Conservation (phyloP, 2,888 invertebrate species). For the Chironomus riparius region DNA sequence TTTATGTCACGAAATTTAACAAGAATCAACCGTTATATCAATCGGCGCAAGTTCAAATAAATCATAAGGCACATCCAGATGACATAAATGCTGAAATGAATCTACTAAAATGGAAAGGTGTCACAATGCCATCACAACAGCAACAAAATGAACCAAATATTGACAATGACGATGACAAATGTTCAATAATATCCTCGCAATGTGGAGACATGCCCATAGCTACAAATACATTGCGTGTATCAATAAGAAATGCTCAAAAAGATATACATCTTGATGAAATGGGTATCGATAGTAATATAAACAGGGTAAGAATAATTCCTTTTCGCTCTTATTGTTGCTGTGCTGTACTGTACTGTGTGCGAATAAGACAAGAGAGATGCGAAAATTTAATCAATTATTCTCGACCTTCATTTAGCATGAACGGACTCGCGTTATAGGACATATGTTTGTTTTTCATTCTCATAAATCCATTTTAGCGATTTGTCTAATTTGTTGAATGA, state of each 20-base stretch:
- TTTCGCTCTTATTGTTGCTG: background rate
- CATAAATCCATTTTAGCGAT: background rate
- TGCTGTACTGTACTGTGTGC: background rate
- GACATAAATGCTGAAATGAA: conserved; percentile 41
- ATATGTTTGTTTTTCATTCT: no score
- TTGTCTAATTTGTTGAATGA: no score
- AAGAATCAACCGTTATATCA: conserved; percentile 67
- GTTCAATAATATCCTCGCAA: conserved; percentile 2
- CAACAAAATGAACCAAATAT: conserved; percentile 32
- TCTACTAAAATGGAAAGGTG: conserved; percentile 61
- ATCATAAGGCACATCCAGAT: conserved; percentile 33
- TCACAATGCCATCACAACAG: conserved; percentile 46
- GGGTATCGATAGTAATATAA: conserved; percentile 23
- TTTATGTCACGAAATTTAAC: conserved; percentile 48
- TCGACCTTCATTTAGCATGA: no score
- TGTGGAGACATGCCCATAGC: background rate
- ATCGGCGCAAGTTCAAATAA: conserved; percentile 55
- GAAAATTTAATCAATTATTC: no score
- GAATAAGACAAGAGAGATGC: background rate
- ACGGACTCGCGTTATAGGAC: background rate
- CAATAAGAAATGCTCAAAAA: conserved; percentile 24
- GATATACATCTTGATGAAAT: conserved; percentile 19
- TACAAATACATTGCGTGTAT: background rate
- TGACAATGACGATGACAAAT: conserved; percentile 36
- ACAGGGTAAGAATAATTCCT: background rate